Base-by-base conservation (phyloP, 2,888 invertebrate species). In the Trissolcus brochymenae region DNA sequence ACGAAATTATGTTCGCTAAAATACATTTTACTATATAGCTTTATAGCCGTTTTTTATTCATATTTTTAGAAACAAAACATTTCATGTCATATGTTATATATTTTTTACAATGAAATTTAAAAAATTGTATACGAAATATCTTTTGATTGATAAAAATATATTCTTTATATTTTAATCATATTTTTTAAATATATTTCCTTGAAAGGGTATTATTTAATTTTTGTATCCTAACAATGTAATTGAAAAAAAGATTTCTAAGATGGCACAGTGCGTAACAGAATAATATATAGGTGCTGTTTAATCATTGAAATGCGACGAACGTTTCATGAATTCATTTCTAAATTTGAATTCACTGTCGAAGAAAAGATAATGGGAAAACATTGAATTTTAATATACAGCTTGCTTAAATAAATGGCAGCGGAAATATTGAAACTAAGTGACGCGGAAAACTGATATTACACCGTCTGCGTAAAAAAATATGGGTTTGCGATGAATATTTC, bases 391-490 rank as follows among this genome's bases (percentile, higher is more conserved):
- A 57, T 66, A 62, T 62, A 66, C 49, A 67, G 57, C 59, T 67
- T 74, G 50, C 57, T 74, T 53, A 62, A 74, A 67, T 62, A 57
- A 61, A 50, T 67, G 66, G 46, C 49, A 66, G 60, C n/a, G 53
- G 46, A 67, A 74, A 62, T 53, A 67, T 67, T 67, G 57, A 57
- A 74, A 62, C 25, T 59, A 67, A 74, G 49, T 74, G 74, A 51
- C 46, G 56, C 29, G 54, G 62, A 74, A 74, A 67, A 74, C 74
- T 62, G 74, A 74, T 74, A 74, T 62, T 74, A 50, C 65, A 50
- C 9, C 50, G 6, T 6, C n/a, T 61, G 19, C 50, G 21, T 60
- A 61, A 61, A 53, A 19, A 51, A 51, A 56, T 43, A 51, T 51
- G 19, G 14, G 46, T 41, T 65, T 65, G 7, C 13, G 17, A 61